These are phyloP conservation scores for Arenicola marina DNA, from an alignment of 2,888 invertebrate genomes.

Conservation along the genomic window DNA sequence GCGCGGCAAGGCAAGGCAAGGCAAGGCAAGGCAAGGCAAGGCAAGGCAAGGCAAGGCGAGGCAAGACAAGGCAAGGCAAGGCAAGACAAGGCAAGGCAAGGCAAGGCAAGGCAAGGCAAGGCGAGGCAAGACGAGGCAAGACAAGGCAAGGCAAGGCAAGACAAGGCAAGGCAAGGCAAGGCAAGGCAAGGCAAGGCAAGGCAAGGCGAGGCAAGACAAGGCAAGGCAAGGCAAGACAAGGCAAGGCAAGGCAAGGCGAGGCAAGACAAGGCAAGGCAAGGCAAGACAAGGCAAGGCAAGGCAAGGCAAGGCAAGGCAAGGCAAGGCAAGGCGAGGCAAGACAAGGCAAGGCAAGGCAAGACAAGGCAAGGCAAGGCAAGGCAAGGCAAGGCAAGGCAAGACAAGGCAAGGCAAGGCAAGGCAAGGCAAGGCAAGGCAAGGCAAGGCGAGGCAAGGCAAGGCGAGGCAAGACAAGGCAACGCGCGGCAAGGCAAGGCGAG, in stretches of 20 bases:
- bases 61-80: neutral
- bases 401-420: conserved; percentile 1
- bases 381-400: conserved; percentile 1
- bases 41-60: neutral
- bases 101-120: neutral
- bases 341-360: neutral
- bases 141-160: conserved; percentile 4
- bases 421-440: neutral
- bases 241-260: neutral
- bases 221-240: neutral
- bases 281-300: neutral
- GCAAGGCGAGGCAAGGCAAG: neutral
- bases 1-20: no score
- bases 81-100: neutral
- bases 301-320: conserved; percentile 1
- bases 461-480: neutral
- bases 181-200: neutral
- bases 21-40: conserved; percentile 5
- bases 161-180: conserved; percentile 5
- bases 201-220: neutral
- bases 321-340: conserved; percentile 1
- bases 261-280: neutral
- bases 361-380: neutral
- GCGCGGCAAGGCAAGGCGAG: no score
- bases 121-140: neutral